Base-by-base conservation (phyloP, 2,888 invertebrate genomes). In the Phengaris alcon region DNA sequence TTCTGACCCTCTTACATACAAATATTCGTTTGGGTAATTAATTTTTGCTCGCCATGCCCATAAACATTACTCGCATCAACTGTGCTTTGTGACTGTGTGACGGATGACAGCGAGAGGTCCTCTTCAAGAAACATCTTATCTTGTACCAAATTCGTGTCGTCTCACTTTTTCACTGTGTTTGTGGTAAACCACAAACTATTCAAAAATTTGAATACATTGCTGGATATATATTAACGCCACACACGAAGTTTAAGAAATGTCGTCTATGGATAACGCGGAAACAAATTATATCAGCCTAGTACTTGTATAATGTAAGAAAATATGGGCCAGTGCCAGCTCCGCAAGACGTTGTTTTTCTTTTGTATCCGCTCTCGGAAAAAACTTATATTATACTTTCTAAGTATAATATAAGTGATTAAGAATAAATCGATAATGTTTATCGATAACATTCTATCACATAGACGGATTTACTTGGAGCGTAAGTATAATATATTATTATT, bases 381-480 rank as follows among this genome's bases (percentile, higher is more conserved):
- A 52, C 72, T 72, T 72, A 46, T 54, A 72, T 72, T 72, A 35
- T 54, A 52, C 72, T 72, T 69, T 46, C 48, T 15, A 35, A 72
- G 52, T 72, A 8, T 72, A 54, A 13, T 44, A 10, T 35, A n/a
- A n/a, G n/a, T n/a, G n/a, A n/a, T 72, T 48, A 13, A 13, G 72
- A 72, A 72, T 51, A 54, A 52, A 52, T n/a, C n/a, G n/a, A n/a
- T n/a, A 72, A 72, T 72, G 72, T 72, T 72, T 72, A 72, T 51
- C 52, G 52, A 54, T 54, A 70, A 70, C 48, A 70, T 52, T 72
- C 13, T 22, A 52, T 12, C 35, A n/a, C n/a, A n/a, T n/a, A n/a
- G n/a, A 35, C 3, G 35, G 35, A 35, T 35, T 35, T 35, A n/a
- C n/a, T n/a, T n/a, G n/a, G n/a, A n/a, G n/a, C n/a, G n/a, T n/a